Conservation (phyloP, 2,888 invertebrate genomes). For the Limnephilus lunatus region DNA sequence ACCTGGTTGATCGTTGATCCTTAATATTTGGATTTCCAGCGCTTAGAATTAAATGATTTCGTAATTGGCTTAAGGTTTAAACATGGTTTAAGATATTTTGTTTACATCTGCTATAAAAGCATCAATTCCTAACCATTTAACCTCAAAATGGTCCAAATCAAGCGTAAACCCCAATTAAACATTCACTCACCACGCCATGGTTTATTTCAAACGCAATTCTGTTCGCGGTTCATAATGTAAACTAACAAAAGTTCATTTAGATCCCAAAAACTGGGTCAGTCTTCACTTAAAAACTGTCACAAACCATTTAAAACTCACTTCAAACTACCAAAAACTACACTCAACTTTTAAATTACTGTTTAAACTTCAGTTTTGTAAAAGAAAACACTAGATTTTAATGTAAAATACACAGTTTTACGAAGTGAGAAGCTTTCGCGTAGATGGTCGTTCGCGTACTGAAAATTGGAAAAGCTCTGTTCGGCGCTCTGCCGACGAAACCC, state of each 20-base stretch:
- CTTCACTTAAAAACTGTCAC: constrained; percentile 23
- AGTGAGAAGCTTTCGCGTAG: not conserved
- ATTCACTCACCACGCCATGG: constrained; percentile 21
- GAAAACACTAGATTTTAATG: not conserved
- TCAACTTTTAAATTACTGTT: not conserved
- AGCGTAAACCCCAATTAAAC: not conserved
- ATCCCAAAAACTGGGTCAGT: not conserved
- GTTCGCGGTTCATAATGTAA: constrained; percentile 27
- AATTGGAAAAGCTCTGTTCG: not conserved
- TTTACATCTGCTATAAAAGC: not conserved
- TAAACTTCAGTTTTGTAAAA: not conserved
- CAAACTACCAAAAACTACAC: not conserved
- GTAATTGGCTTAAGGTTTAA: too few relatives aligned
- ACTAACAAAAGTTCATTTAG: constrained; percentile 20
- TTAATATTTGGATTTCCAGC: too few relatives aligned
- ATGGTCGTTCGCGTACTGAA: not conserved
- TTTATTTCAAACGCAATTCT: constrained; percentile 28
- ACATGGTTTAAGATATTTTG: not conserved
- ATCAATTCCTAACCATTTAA: not conserved
- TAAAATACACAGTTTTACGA: not conserved
- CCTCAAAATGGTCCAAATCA: not conserved
- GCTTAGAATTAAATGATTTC: too few relatives aligned
- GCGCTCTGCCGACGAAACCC: not conserved
- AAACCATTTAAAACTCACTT: constrained; percentile 20
- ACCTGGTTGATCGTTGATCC: too few relatives aligned